A percentile compares a stretch with the other conserved stretches of the same genome.
Conservation (phyloP, 2,888 invertebrate genomes). For the Furcula furcula region DNA sequence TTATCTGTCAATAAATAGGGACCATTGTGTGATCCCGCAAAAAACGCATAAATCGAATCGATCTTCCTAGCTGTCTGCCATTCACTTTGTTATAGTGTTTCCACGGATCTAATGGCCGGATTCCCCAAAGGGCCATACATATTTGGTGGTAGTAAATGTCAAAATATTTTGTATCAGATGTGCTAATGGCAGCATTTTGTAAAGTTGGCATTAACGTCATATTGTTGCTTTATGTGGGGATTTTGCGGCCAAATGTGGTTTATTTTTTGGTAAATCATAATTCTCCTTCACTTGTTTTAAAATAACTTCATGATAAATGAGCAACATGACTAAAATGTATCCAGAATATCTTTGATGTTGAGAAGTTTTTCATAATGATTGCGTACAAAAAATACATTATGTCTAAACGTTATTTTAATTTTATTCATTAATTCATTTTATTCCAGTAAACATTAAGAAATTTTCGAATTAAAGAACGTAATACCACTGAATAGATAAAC, state of each 20-base stretch:
- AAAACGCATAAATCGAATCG: slow-evolving; percentile 80
- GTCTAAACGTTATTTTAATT: too few species aligned
- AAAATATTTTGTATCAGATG: slow-evolving; percentile 79
- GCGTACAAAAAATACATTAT: too few species aligned
- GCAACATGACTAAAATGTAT: too few species aligned
- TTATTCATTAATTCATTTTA: not conserved
- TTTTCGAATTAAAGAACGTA: slow-evolving; percentile 44
- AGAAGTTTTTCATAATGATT: too few species aligned
- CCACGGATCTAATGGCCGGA: slow-evolving; percentile 49
- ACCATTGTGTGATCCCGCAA: slow-evolving; percentile 66
- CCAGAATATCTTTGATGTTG: too few species aligned
- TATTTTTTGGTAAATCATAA: slow-evolving; percentile 30
- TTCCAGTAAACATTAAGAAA: slow-evolving; percentile 20
- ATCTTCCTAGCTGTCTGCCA: slow-evolving; percentile 71
- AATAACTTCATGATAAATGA: too few species aligned
- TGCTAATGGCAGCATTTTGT: slow-evolving; percentile 69
- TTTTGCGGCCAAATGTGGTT: slow-evolving; percentile 64
- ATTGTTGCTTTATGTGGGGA: slow-evolving; percentile 64
- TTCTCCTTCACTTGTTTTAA: too few species aligned
- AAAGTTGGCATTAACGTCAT: slow-evolving; percentile 61
- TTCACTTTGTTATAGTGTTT: slow-evolving; percentile 58
- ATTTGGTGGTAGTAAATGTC: slow-evolving; percentile 67
- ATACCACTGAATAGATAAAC: slow-evolving; percentile 56
- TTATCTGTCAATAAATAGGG: slow-evolving; percentile 77
- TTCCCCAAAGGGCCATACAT: slow-evolving; percentile 71